A percentile compares a stretch with the other conserved stretches of the same genome.
phyloP scores from a whole-genome alignment of 2,113 vertebrate genomes.

The Amia ocellicauda region DNA sequence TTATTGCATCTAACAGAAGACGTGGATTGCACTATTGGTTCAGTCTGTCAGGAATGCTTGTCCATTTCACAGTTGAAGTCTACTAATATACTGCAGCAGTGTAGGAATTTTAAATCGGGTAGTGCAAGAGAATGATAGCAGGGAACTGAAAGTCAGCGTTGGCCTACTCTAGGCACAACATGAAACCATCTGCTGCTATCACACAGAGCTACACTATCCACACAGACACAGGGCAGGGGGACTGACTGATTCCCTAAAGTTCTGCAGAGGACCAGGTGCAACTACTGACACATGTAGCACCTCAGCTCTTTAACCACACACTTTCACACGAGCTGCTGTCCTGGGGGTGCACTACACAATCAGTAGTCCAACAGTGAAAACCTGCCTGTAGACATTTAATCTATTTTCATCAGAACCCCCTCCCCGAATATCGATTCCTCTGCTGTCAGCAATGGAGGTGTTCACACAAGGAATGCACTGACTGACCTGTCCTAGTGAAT shows the following conservation, averaged over 20 bases:
- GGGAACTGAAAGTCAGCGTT: not conserved
- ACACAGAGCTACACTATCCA: not conserved
- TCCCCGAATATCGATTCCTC: too few relatives aligned
- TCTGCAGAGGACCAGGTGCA: constrained; percentile 16
- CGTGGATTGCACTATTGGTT: too few relatives aligned
- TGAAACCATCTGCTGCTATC: constrained; percentile 19
- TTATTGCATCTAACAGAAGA: too few relatives aligned
- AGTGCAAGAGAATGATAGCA: constrained; percentile 9
- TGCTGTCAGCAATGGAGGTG: too few relatives aligned
- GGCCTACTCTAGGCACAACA: not conserved
- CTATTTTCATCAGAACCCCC: not conserved
- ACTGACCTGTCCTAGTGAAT: too few relatives aligned
- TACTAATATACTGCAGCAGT: too few relatives aligned
- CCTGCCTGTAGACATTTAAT: too few relatives aligned
- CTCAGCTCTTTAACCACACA: constrained; percentile 2
- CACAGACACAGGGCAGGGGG: not conserved
- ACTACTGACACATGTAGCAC: constrained; percentile 7
- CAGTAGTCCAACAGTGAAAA: not conserved
- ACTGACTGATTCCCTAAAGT: constrained; percentile 4
- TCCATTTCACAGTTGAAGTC: too few relatives aligned
- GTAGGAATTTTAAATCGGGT: too few relatives aligned
- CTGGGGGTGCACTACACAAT: not conserved
- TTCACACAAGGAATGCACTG: too few relatives aligned
- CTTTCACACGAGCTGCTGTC: constrained; percentile 15
- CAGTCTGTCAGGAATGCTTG: too few relatives aligned